Evolutionary conservation across 2,888 invertebrate genomes (phyloP), one percentile per base, ranked within the genome.

Genomic region (Calameuta pallipes): DNA sequence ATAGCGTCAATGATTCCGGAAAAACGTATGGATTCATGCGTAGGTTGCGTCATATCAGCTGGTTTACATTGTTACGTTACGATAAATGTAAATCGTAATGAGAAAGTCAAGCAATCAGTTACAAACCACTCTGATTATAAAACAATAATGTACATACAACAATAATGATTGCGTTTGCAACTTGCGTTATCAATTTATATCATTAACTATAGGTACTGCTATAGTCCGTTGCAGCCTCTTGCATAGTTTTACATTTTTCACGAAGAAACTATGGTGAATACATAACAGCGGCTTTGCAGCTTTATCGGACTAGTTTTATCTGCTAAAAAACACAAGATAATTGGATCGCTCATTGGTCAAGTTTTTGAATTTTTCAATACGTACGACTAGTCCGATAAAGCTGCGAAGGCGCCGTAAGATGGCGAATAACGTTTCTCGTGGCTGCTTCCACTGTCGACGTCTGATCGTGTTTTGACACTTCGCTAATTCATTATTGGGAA

Each of bases 1-100:
- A 41, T 78, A 81, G 75, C 74, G 81, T 85, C 84, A 81, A 85
- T 81, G 84, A 83, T 81, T 82, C 82, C 81, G 82, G 83, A 84
- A 87, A 87, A 85, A 80, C 80, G 79, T 76, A 41, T 23, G 41
- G 23, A 41, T 41, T 41, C 41, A 41, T 41, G 41, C 41, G 23
- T 41, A 41, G 23, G 6, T 41, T 41, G 41, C 41, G 23, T 41
- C 41, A 41, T 41, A 41, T 41, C 23, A 41, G 41, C 41, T 41
- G 23, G 15, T 41, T 41, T 41, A 41, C 23, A 23, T 15, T 41
- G 37, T 41, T 41, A 41, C 2, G 41, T 23, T 41, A 41, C 15
- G 41, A 9, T 41, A 41, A 41, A 41, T 41, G 41, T 41, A 41
- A 41, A 23, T 15, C 6, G 23, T 23, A 41, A 41, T 15, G 23